Percentiles rank a stretch among this genome's conserved stretches.
Conservation (phyloP, 2,797 vertebrate species). For the Eremophila alpestris region DNA sequence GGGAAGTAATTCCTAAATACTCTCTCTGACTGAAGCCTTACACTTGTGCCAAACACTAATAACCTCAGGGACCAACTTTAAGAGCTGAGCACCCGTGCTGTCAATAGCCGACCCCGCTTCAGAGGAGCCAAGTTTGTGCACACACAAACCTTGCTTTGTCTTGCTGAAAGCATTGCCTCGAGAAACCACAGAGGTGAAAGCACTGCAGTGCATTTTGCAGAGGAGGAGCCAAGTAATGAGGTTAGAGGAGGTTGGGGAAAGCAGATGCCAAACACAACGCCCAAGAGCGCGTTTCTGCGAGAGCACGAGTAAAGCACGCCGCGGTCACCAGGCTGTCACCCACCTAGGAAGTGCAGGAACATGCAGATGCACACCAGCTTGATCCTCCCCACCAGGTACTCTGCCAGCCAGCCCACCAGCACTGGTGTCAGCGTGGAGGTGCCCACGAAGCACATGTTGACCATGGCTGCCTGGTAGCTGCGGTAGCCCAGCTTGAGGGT, state of each 20-base stretch:
- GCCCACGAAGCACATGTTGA: conserved; percentile 90
- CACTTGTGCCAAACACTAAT: background rate
- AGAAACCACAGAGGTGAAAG: background rate
- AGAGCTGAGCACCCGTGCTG: accelerated
- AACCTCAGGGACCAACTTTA: background rate
- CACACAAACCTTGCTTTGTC: accelerated
- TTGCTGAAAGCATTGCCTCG: background rate
- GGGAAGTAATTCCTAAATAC: background rate
- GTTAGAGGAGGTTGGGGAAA: background rate
- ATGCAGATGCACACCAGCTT: conserved; percentile 85
- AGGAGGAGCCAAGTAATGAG: background rate
- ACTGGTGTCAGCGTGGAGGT: conserved; percentile 82
- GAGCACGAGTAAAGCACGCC: accelerated
- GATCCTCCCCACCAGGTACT: conserved; percentile 80
- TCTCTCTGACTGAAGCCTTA: background rate
- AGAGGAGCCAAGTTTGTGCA: background rate
- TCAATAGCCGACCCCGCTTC: background rate
- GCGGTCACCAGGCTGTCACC: conserved; percentile 34
- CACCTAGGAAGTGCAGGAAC: conserved; percentile 92
- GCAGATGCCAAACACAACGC: background rate
- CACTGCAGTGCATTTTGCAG: background rate
- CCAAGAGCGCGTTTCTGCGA: accelerated
- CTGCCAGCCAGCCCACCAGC: conserved; percentile 85
- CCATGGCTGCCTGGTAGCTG: conserved; percentile 85
- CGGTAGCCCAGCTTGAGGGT: conserved; percentile 85